Conservation (phyloP, 2,888 invertebrate genomes). For the Melanchra persicariae region DNA sequence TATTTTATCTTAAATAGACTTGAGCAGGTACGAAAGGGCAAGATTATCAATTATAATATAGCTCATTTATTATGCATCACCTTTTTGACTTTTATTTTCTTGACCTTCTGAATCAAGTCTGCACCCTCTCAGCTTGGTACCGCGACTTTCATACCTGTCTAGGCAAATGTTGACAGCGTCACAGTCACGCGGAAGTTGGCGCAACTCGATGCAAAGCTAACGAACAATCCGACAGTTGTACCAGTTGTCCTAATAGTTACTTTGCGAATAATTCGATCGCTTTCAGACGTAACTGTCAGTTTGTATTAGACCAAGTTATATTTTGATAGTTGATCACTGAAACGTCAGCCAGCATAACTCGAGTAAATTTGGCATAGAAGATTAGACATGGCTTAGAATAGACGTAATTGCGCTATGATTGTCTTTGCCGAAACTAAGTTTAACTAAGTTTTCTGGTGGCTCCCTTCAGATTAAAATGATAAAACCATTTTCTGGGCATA, state of each 20-base stretch:
- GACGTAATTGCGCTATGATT: neutral
- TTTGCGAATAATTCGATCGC: constrained; percentile 38
- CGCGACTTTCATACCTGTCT: constrained; percentile 44
- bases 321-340: constrained; percentile 2
- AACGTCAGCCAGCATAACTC: neutral
- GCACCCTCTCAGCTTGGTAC: neutral
- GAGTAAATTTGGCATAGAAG: neutral
- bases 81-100: neutral
- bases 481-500: no score
- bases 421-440: neutral
- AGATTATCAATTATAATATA: no score
- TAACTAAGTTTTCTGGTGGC: no score
- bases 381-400: neutral
- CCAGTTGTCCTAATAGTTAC: constrained; percentile 44
- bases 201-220: constrained; percentile 44
- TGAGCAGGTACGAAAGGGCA: no score
- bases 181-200: constrained; percentile 28
- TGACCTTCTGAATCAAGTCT: neutral
- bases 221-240: constrained; percentile 54
- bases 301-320: constrained; percentile 1
- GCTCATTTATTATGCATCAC: no score
- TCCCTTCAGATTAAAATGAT: no score
- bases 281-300: constrained; percentile 10
- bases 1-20: no score
- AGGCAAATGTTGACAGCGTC: constrained; percentile 52